Evolutionary conservation across 2,113 vertebrate species (phyloP).

Genomic region (Nothocercus nigrocapillus): DNA sequence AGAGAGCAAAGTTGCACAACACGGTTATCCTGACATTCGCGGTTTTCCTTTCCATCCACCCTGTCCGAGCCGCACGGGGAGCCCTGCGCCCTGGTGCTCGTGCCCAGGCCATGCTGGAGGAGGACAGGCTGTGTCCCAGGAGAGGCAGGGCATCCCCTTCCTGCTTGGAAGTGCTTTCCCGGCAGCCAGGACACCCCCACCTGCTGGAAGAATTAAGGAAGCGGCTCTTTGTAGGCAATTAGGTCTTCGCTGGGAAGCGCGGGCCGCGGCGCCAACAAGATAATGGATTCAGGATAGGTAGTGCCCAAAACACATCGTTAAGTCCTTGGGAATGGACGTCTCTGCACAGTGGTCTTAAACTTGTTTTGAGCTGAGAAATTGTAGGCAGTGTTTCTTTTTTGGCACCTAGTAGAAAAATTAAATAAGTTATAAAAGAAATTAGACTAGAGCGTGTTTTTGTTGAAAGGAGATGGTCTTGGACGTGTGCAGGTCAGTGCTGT

Average conservation of each 20-base stretch:
- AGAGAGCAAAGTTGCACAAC: slow-evolving; percentile 27
- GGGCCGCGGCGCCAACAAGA: not conserved
- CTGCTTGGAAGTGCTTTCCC: slow-evolving; percentile 30
- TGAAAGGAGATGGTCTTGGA: not conserved
- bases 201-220: slow-evolving; percentile 78
- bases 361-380: slow-evolving; percentile 14
- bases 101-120: not conserved
- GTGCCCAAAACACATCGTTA: not conserved
- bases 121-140: not conserved
- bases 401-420: not conserved
- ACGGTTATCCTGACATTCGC: not conserved
- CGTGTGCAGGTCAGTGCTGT: not conserved
- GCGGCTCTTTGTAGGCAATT: slow-evolving; percentile 16
- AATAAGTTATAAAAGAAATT: not conserved
- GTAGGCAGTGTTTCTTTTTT: not conserved
- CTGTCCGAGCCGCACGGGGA: not conserved
- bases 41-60: not conserved
- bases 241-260: not conserved
- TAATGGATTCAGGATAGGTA: not conserved
- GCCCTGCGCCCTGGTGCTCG: not conserved
- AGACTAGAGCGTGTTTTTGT: not conserved
- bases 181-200: slow-evolving; percentile 71
- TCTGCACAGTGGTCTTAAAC: not conserved
- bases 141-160: not conserved
- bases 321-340: not conserved